Evolutionary conservation across 2,888 invertebrate species (phyloP).

Genomic region (Drepana falcataria): DNA sequence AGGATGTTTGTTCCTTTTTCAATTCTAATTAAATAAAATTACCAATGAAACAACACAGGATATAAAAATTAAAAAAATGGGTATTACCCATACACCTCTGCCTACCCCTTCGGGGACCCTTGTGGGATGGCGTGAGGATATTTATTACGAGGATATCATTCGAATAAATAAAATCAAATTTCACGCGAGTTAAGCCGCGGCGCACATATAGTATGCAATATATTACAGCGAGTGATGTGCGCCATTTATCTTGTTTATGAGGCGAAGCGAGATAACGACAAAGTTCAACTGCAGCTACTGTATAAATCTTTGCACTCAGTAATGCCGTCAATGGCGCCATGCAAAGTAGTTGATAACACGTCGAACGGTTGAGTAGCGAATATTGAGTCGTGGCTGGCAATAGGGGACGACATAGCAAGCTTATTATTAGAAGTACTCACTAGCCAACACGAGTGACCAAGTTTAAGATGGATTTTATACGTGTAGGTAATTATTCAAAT

Average conservation of each 20-base stretch:
- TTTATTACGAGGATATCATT: too few species aligned
- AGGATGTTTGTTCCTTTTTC: too few species aligned
- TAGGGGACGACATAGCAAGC: constrained; percentile 25
- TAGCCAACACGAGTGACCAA: constrained; percentile 12
- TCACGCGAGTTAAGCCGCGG: too few species aligned
- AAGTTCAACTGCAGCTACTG: constrained; percentile 10
- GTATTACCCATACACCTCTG: too few species aligned
- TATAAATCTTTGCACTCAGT: constrained; percentile 15
- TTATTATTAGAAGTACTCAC: constrained; percentile 24
- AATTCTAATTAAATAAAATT: too few species aligned
- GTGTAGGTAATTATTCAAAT: constrained; percentile 10
- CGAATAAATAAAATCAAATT: too few species aligned
- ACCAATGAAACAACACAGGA: too few species aligned
- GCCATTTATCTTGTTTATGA: constrained; percentile 24
- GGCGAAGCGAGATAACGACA: constrained; percentile 14
- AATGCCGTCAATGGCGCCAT: constrained; percentile 34
- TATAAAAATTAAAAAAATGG: too few species aligned
- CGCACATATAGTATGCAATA: not conserved
- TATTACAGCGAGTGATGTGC: constrained; percentile 11
- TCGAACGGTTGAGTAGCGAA: constrained; percentile 24
- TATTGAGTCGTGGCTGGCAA: not conserved
- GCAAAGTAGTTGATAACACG: constrained; percentile 51
- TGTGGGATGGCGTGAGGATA: too few species aligned
- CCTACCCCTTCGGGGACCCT: too few species aligned
- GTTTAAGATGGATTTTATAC: constrained; percentile 17